Conservation (phyloP, 2,888 invertebrate genomes). For the Hyposoter didymator region DNA sequence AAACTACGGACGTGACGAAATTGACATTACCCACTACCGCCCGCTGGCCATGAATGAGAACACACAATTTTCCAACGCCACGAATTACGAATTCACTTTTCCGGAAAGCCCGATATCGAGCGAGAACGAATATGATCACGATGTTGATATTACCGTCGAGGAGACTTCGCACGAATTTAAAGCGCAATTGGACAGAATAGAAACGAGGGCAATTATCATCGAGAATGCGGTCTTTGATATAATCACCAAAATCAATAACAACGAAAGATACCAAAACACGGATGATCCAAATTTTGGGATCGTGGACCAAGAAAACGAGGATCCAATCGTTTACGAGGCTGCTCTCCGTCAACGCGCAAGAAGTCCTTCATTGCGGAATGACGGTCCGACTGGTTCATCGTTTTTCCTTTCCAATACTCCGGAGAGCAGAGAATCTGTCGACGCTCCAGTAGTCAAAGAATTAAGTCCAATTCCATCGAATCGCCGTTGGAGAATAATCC, state of each 20-base stretch:
- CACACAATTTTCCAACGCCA: constrained; percentile 2
- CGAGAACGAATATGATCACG: constrained; percentile 12
- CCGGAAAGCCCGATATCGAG: constrained; percentile 44
- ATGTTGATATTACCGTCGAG: constrained; percentile 6
- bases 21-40: neutral
- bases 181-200: constrained; percentile 55
- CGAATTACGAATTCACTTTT: constrained; percentile 48
- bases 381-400: neutral
- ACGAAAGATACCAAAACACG: constrained; percentile 18
- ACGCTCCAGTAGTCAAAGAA: neutral
- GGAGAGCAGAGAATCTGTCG: neutral
- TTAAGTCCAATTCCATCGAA: constrained; percentile 5
- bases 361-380: neutral
- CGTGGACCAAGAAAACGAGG: neutral
- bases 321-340: neutral
- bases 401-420: neutral
- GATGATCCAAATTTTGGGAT: neutral
- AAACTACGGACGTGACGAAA: neutral
- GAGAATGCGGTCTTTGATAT: constrained; percentile 37
- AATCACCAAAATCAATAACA: constrained; percentile 24
- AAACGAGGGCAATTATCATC: constrained; percentile 41
- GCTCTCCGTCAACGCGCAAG: neutral
- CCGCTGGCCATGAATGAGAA: neutral
- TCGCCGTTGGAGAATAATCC: constrained; percentile 27
- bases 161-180: constrained; percentile 41